Percentiles rank a stretch among this genome's conserved stretches.
Conservation (phyloP, 2,888 invertebrate species). For the Drosophila anomelani region DNA sequence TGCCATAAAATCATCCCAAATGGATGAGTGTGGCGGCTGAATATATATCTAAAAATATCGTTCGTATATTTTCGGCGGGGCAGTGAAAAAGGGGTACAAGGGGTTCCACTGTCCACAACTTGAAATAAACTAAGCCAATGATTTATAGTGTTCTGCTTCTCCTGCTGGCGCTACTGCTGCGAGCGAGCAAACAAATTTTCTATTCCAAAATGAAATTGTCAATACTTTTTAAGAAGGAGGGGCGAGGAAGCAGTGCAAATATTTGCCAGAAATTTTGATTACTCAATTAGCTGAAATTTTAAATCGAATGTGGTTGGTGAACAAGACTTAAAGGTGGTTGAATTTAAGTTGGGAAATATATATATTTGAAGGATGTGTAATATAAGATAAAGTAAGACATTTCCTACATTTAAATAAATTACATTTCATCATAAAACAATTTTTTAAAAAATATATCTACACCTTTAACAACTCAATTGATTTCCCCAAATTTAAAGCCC, state of each 20-base stretch:
- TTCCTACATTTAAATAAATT: not conserved
- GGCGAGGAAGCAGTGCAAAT: conserved; percentile 14
- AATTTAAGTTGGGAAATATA: not conserved
- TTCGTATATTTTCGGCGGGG: conserved; percentile 25
- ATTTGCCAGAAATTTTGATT: conserved; percentile 35
- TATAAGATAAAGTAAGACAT: fast-evolving
- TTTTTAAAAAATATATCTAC: too few species aligned
- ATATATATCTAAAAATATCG: conserved; percentile 42
- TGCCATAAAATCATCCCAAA: conserved; percentile 65
- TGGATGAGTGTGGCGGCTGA: conserved; percentile 50
- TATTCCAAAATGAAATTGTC: conserved; percentile 45
- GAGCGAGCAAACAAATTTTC: conserved; percentile 25
- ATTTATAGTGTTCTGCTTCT: conserved; percentile 40
- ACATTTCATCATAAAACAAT: not conserved
- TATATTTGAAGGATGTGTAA: not conserved
- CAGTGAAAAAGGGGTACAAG: not conserved
- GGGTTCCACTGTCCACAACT: conserved; percentile 6
- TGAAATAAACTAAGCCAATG: conserved; percentile 55
- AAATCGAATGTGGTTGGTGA: conserved; percentile 1
- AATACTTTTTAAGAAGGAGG: conserved; percentile 40
- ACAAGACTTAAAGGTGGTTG: not conserved
- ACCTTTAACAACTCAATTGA: too few species aligned
- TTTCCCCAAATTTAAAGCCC: too few species aligned
- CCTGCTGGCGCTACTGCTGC: conserved; percentile 11
- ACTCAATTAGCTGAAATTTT: conserved; percentile 39